Evolutionary conservation across 2,888 invertebrate species (phyloP), one percentile per base, ranked within the genome.

Genomic region (Marasmarcha lunaedactyla): DNA sequence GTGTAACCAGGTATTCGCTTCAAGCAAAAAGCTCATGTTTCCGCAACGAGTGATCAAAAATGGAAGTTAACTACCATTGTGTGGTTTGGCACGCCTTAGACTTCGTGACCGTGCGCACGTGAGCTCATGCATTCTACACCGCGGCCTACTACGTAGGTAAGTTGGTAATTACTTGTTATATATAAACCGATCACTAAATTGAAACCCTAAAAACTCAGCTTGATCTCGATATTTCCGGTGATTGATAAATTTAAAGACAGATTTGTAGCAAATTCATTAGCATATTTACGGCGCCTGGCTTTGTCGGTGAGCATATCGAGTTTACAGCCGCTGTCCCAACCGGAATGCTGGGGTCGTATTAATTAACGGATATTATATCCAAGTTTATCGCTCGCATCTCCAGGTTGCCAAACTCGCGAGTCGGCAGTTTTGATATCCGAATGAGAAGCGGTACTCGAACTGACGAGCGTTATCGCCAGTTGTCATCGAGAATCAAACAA

Each of bases 351-450:
- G 71, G 67, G 64, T 71, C 66, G 78, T 76, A 79, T 83, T 81
- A 79, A 81, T 83, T 81, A 83, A 81, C 79, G 74, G 71, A 77
- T 78, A 77, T 81, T 74, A 77, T 78, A 81, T 72, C 71, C 71
- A 71, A 74, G 68, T 79, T 83, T 81, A 83, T 79, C 81, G 72
- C 60, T 55, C 63, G 59, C 68, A 83, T 81, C 78, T 79, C 71
- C 68, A 64, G 68, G 72, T 78, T 79, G 81, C 73, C 77, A 77
- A 81, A 79, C 79, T 67, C 63, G 71, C 59, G 67, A 57, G 70
- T 63, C 74, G 67, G 67, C 71, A 73, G 67, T 64, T 62, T 60
- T 47, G 54, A 50, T 13, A 58, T 63, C 61, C 61, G 62, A 66
- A 52, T 57, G 57, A 58, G 55, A 34, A 2, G 60, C 50, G 55